Evolutionary conservation across 2,888 invertebrate species (phyloP).

Genomic region (Elysia crispata): DNA sequence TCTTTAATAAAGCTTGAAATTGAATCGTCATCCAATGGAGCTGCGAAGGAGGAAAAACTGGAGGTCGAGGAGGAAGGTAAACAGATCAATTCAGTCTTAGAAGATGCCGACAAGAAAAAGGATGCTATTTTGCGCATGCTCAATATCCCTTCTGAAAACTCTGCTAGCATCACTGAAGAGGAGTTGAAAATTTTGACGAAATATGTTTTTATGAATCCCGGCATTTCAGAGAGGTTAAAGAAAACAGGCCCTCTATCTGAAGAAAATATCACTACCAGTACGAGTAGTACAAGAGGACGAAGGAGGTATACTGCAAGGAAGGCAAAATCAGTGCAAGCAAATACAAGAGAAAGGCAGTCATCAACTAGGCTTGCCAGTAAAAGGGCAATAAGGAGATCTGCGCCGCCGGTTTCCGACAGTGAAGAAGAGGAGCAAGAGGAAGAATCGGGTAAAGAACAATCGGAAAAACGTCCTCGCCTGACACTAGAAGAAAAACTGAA

Average conservation of each 20-base stretch:
- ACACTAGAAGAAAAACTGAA: not conserved
- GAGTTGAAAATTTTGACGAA: slow-evolving; percentile 29
- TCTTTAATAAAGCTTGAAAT: too few species aligned
- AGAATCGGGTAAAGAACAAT: not conserved
- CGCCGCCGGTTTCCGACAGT: too few species aligned
- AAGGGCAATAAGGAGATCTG: too few species aligned
- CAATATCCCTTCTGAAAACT: too few species aligned
- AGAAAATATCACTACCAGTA: not conserved
- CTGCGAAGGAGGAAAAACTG: too few species aligned
- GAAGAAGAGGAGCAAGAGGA: not conserved
- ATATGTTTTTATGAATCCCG: slow-evolving; percentile 40
- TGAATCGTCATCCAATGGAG: too few species aligned
- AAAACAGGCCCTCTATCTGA: not conserved
- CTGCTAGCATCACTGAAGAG: too few species aligned
- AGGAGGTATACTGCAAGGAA: not conserved
- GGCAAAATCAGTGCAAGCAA: not conserved
- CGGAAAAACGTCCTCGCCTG: not conserved
- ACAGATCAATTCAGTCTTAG: too few species aligned
- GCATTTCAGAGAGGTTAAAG: not conserved
- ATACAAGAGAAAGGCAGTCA: not conserved
- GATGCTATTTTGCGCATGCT: too few species aligned
- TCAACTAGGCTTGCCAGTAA: not conserved
- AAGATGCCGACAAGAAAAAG: too few species aligned
- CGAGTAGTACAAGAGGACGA: not conserved
- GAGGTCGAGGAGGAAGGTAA: too few species aligned